Percentiles rank a stretch among this genome's conserved stretches.
Conservation (phyloP, 2,888 invertebrate genomes). For the Paralinhomoeus sp. region DNA sequence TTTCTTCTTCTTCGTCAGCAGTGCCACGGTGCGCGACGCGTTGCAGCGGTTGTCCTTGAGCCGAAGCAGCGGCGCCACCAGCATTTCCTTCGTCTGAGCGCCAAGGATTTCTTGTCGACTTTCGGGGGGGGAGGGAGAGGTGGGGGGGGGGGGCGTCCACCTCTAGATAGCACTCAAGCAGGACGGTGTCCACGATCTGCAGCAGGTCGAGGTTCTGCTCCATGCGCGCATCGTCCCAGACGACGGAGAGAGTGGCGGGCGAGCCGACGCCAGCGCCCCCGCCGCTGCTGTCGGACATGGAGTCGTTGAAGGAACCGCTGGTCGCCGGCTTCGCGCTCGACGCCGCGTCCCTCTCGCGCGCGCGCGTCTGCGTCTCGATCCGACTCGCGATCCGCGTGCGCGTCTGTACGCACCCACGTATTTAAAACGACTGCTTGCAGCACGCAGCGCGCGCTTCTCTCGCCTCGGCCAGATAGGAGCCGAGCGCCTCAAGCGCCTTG, state of each 20-base stretch:
- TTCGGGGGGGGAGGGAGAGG: neutral
- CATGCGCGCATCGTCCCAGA: conserved; percentile 5
- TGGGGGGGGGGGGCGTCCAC: conserved; percentile 27
- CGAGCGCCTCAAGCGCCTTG: conserved; percentile 57
- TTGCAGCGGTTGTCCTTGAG: conserved; percentile 63
- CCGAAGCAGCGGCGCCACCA: conserved; percentile 68
- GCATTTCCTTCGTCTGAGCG: conserved; percentile 65
- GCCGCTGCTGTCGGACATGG: no score
- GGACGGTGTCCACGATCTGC: conserved; percentile 84
- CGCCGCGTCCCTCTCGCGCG: no score
- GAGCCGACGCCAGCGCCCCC: no score
- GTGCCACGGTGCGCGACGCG: conserved; percentile 71
- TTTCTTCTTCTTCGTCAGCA: conserved; percentile 60
- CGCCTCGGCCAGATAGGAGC: conserved; percentile 61
- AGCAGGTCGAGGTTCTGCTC: conserved; percentile 40
- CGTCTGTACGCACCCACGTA: no score
- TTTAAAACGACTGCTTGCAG: neutral
- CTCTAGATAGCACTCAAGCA: conserved; percentile 85
- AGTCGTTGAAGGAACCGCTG: no score
- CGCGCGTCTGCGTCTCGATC: neutral
- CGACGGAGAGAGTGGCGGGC: no score
- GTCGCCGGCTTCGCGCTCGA: no score
- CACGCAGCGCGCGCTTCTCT: conserved; percentile 3
- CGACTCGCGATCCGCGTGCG: no score
- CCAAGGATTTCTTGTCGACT: neutral